Evolutionary conservation across 1,140 invertebrate species (phyloP), one percentile per base, ranked within the genome.

Genomic region (Paraescarpia echinospica): DNA sequence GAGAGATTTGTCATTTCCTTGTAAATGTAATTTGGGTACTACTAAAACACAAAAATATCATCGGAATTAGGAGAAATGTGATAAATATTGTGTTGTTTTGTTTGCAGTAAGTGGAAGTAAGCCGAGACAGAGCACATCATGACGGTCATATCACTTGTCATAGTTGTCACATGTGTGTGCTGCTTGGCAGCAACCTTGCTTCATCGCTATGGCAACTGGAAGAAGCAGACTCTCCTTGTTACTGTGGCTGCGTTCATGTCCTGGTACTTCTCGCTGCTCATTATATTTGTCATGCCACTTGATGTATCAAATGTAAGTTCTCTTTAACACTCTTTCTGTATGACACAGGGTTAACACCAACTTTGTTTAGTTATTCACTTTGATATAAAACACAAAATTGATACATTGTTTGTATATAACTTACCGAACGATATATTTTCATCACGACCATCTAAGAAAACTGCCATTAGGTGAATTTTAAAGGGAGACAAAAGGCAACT

Each of bases 251-350:
- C 99, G 41, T 97, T 99, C 89, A 97, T 99, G 93, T 98, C 99
- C 93, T 99, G 99, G 99, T 99, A 99, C 95, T 99, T 99, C 96
- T 99, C 99, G 33, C 98, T 99, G 96, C 97, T 99, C 93, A 99
- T 99, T 95, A 98, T 99, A 95, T 99, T 99, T 95, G 98, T 99
- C 91, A 97, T 99, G 93, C 99, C 99, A 9, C 95, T 99, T 94
- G 99, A 99, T 97, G 98, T 99, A 34, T 98, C 99, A 88, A 98
- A 98, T 94, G 99, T 99, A 97, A 98, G 98, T 97, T 77, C 59
- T 77, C 59, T 41, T 12, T 22, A 18, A 51, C 48, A 77, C 27
- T 27, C 77, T 77, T 77, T 77, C 59, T 77, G 41, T 33, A 22
- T 77, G 92, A 93, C 91, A 93, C 33, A 92, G 91, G 35, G 33